A percentile compares a stretch with the other conserved stretches of the same genome.
Evolutionary conservation across 2,888 invertebrate species (phyloP).

Genomic region (Amphipyra berbera): DNA sequence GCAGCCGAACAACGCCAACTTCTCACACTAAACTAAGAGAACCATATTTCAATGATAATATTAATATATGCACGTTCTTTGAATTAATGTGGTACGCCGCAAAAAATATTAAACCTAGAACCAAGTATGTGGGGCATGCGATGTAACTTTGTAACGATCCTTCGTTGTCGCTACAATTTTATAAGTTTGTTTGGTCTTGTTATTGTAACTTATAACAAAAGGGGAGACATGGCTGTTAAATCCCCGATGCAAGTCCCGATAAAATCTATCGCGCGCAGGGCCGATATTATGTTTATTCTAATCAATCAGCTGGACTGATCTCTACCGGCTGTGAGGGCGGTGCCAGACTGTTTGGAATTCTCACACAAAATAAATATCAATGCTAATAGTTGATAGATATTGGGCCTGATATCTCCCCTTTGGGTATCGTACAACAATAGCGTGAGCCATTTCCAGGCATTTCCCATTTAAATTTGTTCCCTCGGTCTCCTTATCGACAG

Average conservation of each 20-base stretch:
- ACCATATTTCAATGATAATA: constrained; percentile 63
- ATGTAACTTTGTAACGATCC: background rate
- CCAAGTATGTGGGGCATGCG: background rate
- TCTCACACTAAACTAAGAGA: constrained; percentile 62
- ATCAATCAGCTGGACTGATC: constrained; percentile 57
- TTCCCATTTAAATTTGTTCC: constrained; percentile 87
- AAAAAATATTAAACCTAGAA: constrained; percentile 8
- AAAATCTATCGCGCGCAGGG: constrained; percentile 39
- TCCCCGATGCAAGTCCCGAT: constrained; percentile 39
- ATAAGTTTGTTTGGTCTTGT: constrained; percentile 16
- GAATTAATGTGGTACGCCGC: constrained; percentile 20
- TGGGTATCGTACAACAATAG: constrained; percentile 82
- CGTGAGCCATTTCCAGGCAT: constrained; percentile 86
- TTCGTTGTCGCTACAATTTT: background rate
- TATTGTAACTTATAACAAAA: constrained; percentile 12
- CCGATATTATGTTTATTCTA: constrained; percentile 46
- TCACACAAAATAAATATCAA: constrained; percentile 83
- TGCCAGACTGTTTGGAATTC: constrained; percentile 78
- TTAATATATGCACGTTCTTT: constrained; percentile 44
- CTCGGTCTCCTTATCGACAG: constrained; percentile 81
- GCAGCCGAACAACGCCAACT: constrained; percentile 59
- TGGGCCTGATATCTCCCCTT: constrained; percentile 81
- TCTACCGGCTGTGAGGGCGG: constrained; percentile 58
- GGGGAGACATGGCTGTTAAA: constrained; percentile 26
- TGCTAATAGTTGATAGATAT: constrained; percentile 81